These are phyloP conservation scores for Antennarius striatus DNA, from an alignment of 2,113 vertebrate species.

Conservation along the genomic window DNA sequence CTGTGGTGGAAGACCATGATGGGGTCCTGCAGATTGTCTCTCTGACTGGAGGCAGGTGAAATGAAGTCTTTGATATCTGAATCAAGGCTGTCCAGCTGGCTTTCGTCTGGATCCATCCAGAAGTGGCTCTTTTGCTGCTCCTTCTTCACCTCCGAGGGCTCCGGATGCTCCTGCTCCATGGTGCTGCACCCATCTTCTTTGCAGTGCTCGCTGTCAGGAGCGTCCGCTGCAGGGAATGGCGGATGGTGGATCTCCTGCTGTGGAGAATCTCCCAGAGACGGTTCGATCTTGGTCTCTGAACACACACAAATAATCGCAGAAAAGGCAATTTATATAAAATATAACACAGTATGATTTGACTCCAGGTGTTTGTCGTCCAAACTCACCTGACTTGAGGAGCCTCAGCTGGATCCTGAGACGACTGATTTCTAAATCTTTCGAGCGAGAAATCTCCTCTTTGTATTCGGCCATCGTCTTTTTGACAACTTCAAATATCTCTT, in stretches of 20 bases:
- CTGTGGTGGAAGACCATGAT: constrained; percentile 53
- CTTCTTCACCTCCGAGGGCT: constrained; percentile 56
- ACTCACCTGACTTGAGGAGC: constrained; percentile 67
- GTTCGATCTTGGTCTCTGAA: too few relatives aligned
- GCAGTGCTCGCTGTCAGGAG: constrained; percentile 36
- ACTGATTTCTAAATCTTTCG: constrained; percentile 71
- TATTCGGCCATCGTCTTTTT: constrained; percentile 68
- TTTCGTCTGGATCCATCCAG: constrained; percentile 53
- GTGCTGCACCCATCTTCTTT: constrained; percentile 50
- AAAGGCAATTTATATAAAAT: not conserved
- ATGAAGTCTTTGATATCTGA: constrained; percentile 69
- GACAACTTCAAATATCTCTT: constrained; percentile 69
- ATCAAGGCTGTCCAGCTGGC: constrained; percentile 55
- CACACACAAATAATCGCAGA: too few relatives aligned
- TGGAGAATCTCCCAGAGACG: not conserved
- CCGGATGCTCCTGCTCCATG: constrained; percentile 48
- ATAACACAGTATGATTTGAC: too few relatives aligned
- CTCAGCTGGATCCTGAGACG: constrained; percentile 67
- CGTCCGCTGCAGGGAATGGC: constrained; percentile 44
- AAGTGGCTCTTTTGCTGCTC: constrained; percentile 57
- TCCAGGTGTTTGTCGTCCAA: not conserved
- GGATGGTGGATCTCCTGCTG: constrained; percentile 41
- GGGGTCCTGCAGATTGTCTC: constrained; percentile 44
- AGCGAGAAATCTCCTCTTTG: constrained; percentile 67
- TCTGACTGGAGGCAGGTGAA: constrained; percentile 37